Conservation (phyloP, 2,797 vertebrate species). For the Uromys caudimaculatus region DNA sequence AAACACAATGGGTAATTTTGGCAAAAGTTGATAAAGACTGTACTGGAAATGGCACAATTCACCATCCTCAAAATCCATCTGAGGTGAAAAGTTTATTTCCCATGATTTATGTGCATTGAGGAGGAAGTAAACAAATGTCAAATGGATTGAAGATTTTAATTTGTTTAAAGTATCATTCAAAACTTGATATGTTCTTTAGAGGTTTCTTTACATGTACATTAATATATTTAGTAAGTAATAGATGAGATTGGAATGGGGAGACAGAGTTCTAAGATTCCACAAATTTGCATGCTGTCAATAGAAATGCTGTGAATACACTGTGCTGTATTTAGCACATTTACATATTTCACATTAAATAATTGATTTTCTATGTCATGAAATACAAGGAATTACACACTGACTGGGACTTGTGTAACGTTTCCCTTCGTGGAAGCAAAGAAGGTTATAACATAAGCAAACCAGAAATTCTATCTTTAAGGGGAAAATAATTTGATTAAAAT, state of each 20-base stretch:
- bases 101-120: slow-evolving; percentile 71
- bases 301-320: background rate
- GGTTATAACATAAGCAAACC: rapidly evolving
- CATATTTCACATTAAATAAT: background rate
- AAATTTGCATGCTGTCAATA: background rate
- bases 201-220: background rate
- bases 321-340: background rate
- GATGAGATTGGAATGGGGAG: background rate
- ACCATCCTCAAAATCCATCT: slow-evolving; percentile 75
- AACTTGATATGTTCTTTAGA: background rate
- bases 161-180: slow-evolving; percentile 28
- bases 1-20: slow-evolving; percentile 82
- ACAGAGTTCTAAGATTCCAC: background rate
- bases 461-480: background rate
- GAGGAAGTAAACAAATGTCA: slow-evolving; percentile 52
- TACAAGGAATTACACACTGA: background rate
- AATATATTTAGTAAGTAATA: background rate
- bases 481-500: background rate
- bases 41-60: slow-evolving; percentile 75
- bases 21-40: slow-evolving; percentile 81
- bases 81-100: slow-evolving; percentile 72
- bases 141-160: slow-evolving; percentile 51
- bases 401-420: background rate
- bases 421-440: background rate
- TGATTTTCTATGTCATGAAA: background rate